Base-by-base conservation (phyloP, 2,113 vertebrate genomes). In the Phoxinus phoxinus region DNA sequence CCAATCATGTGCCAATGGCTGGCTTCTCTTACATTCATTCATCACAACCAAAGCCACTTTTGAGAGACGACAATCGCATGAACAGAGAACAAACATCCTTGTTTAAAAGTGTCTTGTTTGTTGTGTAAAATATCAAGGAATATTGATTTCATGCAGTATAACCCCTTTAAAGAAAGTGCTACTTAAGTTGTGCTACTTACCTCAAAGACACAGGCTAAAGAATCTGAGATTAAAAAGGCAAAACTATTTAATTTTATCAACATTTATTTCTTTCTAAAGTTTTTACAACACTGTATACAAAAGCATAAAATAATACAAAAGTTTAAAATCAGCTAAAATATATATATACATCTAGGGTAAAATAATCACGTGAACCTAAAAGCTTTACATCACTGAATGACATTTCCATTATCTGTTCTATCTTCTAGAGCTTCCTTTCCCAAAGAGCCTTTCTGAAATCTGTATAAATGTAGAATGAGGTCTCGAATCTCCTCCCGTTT, bases 401-500 rank as follows among this genome's bases (percentile, higher is more conserved):
- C 77, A 41, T 81, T 86, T 21, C 89, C 86, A 30, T 23, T n/a
- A 71, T 85, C 85, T 84, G 69, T 44, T 89, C 11, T 32, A 37
- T 83, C 69, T 46, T 80, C 32, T 76, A n/a, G 32, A 48, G 65
- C 19, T 67, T 83, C 80, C n/a, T 65, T 85, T 81, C 85, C 77
- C 92, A 95, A 94, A 90, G 90, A 93, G 90, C 90, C 93, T 58
- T 92, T 95, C 89, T 99, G 98, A 86, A 94, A 94, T 81, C 97
- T 94, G 89, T 97, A 95, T 48, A 99, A 93, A 87, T 96, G 95
- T 86, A 99, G 94, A 77, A 99, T 95, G 73, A 99, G 93, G 85
- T 99, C 95, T 89, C 96, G 91, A 92, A 99, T 98, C 90, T 97
- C 95, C 81, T 99, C 97, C 85, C 98, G 94, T 93, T 99, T 99